Conservation (phyloP, 2,113 vertebrate genomes). For the Opisthocomus hoazin region DNA sequence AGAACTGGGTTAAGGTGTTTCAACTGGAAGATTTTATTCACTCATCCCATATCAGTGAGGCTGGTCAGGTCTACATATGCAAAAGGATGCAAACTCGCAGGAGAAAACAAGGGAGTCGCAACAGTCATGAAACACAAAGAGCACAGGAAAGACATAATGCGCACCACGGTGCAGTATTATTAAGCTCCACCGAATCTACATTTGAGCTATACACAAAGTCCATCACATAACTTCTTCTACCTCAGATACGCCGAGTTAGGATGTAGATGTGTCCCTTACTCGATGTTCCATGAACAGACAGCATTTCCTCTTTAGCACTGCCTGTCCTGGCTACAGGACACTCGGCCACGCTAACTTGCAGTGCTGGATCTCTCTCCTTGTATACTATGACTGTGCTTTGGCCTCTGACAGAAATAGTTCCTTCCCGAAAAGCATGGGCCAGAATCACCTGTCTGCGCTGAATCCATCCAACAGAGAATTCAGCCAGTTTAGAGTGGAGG, state of each 20-base stretch:
- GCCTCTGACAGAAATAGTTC: neutral
- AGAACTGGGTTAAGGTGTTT: neutral
- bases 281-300: neutral
- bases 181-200: neutral
- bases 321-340: neutral
- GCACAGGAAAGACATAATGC: neutral
- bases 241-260: neutral
- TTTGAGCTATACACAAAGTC: neutral
- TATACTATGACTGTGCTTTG: neutral
- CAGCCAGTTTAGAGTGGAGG: neutral
- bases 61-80: neutral
- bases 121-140: neutral
- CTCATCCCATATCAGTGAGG: neutral
- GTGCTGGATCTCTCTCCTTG: neutral
- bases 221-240: neutral
- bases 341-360: neutral
- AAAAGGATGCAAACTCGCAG: neutral
- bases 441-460: neutral
- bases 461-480: neutral
- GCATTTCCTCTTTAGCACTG: neutral
- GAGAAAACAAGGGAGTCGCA: neutral
- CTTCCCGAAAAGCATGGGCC: neutral
- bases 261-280: neutral
- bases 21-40: neutral
- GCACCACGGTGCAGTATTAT: rapidly evolving